Evolutionary conservation across 2,797 vertebrate species (phyloP).

Genomic region (Xenops minutus): DNA sequence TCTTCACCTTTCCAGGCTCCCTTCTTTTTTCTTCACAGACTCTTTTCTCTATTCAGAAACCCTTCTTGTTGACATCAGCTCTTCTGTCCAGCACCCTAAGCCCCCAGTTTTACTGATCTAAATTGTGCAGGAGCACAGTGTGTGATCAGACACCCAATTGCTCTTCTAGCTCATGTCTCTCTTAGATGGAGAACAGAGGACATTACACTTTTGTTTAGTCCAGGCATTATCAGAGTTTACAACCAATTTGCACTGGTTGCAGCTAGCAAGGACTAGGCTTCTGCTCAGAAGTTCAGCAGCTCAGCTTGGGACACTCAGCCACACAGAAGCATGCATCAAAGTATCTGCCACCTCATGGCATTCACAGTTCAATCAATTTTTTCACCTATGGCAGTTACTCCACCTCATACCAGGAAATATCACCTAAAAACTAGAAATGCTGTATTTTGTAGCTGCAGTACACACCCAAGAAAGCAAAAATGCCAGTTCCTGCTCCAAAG

Average conservation of each 20-base stretch:
- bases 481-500: background rate
- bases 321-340: rapidly evolving
- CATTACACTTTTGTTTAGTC: background rate
- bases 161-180: background rate
- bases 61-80: background rate
- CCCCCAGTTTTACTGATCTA: background rate
- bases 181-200: background rate
- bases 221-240: background rate
- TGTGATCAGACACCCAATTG: background rate
- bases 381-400: background rate
- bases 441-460: background rate
- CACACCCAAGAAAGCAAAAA: background rate
- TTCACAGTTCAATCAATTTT: background rate
- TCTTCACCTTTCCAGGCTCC: background rate
- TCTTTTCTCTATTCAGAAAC: background rate
- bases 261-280: background rate
- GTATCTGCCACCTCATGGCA: background rate
- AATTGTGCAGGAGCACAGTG: background rate
- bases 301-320: background rate
- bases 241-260: background rate
- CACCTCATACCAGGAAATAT: background rate
- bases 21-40: background rate
- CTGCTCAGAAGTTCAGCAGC: background rate
- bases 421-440: background rate
- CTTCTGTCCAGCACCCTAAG: background rate